phyloP scores from a whole-genome alignment of 1,140 invertebrate genomes.

The Choristoneura fumiferana region DNA sequence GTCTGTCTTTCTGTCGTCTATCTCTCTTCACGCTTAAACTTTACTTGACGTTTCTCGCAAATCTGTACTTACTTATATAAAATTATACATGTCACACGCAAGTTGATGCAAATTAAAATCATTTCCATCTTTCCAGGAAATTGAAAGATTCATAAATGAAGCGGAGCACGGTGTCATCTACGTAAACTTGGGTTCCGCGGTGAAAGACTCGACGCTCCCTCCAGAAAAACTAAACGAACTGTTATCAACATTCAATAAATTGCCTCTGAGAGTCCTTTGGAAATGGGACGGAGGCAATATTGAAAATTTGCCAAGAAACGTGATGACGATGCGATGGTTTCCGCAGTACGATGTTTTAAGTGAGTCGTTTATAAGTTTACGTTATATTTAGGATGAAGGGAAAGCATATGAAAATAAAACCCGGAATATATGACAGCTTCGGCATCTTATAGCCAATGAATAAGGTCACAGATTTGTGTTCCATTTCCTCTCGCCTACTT shows the following conservation, averaged over 20 bases:
- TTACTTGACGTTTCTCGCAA: no score
- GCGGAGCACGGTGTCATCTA: constrained; percentile 81
- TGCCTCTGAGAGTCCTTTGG: constrained; percentile 79
- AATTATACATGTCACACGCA: not conserved
- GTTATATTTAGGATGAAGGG: not conserved
- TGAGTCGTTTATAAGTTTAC: constrained; percentile 55
- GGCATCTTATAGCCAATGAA: no score
- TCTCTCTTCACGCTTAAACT: no score
- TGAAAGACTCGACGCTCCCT: constrained; percentile 79
- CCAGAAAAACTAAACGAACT: constrained; percentile 80
- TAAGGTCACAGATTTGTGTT: no score
- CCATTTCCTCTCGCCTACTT: no score
- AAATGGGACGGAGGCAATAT: constrained; percentile 79
- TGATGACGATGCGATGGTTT: constrained; percentile 81
- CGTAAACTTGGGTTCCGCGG: constrained; percentile 81
- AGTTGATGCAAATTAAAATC: not conserved
- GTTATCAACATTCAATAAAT: constrained; percentile 72
- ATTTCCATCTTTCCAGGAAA: constrained; percentile 67
- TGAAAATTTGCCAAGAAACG: constrained; percentile 79
- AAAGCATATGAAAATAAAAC: not conserved
- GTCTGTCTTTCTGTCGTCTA: no score
- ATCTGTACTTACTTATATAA: no score
- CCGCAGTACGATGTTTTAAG: constrained; percentile 82
- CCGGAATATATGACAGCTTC: no score
- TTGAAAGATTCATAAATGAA: constrained; percentile 80